phyloP scores from a whole-genome alignment of 2,113 vertebrate species.

The Lampris megalopsis region DNA sequence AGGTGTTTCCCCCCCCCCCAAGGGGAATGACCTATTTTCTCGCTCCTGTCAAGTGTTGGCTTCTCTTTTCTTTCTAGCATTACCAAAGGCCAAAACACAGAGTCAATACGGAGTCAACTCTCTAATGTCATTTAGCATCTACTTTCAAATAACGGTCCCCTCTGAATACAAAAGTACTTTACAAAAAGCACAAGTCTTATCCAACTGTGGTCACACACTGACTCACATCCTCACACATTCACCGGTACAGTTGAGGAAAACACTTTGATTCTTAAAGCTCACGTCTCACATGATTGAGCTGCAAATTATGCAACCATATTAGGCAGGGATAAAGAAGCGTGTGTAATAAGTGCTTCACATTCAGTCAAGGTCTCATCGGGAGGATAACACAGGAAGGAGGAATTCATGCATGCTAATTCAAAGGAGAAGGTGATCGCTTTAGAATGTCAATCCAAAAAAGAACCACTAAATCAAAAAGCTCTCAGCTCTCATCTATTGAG shows the following conservation, averaged over 20 bases:
- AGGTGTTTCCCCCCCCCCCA: neutral
- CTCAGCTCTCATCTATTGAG: too few relatives aligned
- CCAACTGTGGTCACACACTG: neutral
- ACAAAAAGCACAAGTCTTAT: neutral
- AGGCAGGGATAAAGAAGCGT: too few relatives aligned
- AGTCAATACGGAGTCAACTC: neutral
- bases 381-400: neutral
- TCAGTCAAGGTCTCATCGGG: neutral
- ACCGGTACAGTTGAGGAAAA: neutral
- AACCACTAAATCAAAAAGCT: too few relatives aligned
- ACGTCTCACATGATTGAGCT: too few relatives aligned
- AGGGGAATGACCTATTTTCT: slow-evolving; percentile 1
- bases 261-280: too few relatives aligned
- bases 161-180: neutral
- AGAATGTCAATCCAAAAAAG: too few relatives aligned
- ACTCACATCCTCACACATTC: neutral
- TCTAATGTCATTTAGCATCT: neutral
- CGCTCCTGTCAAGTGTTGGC: neutral
- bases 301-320: too few relatives aligned
- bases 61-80: neutral
- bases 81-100: neutral
- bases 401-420: neutral
- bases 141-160: neutral
- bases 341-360: neutral
- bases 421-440: neutral